Percentiles rank a stretch among this genome's conserved stretches.
Evolutionary conservation across 2,797 vertebrate genomes (phyloP).

Genomic region (Ispidina picta): DNA sequence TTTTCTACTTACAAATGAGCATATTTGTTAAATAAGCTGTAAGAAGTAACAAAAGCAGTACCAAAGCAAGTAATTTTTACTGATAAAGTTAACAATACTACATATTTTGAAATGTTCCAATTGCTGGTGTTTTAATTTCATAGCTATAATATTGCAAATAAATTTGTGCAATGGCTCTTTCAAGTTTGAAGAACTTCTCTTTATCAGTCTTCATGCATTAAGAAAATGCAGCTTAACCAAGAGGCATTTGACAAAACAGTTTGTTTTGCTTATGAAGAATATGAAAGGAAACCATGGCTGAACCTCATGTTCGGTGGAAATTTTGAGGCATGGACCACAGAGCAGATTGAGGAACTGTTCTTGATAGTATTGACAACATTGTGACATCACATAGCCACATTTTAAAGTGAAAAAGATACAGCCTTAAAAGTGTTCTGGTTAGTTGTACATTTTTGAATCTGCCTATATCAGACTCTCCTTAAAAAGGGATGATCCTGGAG

Average conservation of each 20-base stretch:
- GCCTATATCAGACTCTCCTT: background rate
- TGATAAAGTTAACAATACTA: background rate
- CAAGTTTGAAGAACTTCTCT: background rate
- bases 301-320: slow-evolving; percentile 32
- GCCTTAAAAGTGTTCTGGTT: background rate
- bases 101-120: background rate
- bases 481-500: background rate
- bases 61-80: background rate
- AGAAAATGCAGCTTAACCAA: background rate
- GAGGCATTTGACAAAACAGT: background rate
- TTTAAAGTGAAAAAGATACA: background rate
- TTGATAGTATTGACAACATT: background rate
- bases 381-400: background rate
- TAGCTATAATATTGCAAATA: background rate
- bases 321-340: slow-evolving; percentile 38
- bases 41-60: background rate
- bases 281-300: background rate
- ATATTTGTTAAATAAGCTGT: background rate
- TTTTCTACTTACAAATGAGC: background rate
- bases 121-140: background rate
- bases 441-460: background rate
- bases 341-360: slow-evolving; percentile 27
- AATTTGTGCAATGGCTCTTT: background rate
- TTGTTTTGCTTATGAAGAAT: background rate
- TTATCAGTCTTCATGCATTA: background rate